A percentile compares a stretch with the other conserved stretches of the same genome.
phyloP scores from a whole-genome alignment of 2,797 vertebrate species.

The Fringilla coelebs region DNA sequence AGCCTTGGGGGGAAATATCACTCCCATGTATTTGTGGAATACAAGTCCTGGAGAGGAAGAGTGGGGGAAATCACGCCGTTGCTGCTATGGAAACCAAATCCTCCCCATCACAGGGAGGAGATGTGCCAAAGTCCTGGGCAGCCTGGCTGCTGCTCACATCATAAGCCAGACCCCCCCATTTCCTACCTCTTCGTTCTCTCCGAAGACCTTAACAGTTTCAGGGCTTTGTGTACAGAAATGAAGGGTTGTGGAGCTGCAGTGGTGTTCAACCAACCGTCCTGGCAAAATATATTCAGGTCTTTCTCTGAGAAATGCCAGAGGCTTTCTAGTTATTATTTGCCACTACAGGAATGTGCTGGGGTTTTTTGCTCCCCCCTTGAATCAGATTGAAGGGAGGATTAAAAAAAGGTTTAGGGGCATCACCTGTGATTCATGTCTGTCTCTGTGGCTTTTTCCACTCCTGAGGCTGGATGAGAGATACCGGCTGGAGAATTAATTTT shows the following conservation, averaged over 20 bases:
- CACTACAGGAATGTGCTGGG: neutral
- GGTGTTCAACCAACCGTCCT: neutral
- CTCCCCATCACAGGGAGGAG: neutral
- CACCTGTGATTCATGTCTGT: neutral
- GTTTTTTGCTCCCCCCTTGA: neutral
- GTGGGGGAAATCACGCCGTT: rapidly evolving
- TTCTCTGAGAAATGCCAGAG: neutral
- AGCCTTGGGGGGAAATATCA: neutral
- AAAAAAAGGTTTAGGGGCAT: neutral
- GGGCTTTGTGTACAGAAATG: neutral
- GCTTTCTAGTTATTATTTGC: neutral
- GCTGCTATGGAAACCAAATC: conserved; percentile 53
- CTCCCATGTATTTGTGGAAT: neutral
- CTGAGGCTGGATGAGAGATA: neutral
- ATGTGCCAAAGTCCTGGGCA: neutral
- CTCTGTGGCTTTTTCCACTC: neutral
- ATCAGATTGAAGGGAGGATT: neutral
- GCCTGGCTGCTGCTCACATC: neutral
- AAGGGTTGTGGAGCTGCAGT: neutral
- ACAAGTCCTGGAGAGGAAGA: neutral
- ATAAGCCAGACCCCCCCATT: neutral
- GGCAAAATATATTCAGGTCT: neutral
- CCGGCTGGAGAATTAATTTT: neutral
- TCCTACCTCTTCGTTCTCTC: neutral
- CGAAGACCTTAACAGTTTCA: neutral